phyloP scores from a whole-genome alignment of 2,113 vertebrate species.

The Melanocharis versteri region DNA sequence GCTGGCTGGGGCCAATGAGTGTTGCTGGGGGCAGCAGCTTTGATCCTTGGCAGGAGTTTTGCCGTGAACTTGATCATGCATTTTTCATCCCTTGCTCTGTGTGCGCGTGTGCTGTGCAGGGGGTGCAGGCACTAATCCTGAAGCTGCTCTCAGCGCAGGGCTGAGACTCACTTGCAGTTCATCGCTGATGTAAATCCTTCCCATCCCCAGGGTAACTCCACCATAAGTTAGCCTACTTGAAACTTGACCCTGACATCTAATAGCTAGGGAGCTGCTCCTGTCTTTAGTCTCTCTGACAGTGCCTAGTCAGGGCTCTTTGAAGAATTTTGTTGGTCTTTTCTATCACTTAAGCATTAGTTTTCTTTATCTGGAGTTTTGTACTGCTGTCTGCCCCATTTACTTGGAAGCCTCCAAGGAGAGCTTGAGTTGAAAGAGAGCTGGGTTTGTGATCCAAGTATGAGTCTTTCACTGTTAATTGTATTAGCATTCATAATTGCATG shows the following conservation, averaged over 20 bases:
- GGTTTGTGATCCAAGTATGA: background rate
- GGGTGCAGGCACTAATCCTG: background rate
- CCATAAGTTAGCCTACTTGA: background rate
- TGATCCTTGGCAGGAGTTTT: background rate
- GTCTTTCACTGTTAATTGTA: slow-evolving; percentile 15
- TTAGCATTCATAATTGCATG: background rate
- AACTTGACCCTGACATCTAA: background rate
- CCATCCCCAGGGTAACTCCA: background rate
- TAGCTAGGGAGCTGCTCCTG: background rate
- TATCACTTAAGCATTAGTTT: background rate
- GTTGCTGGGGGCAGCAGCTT: background rate
- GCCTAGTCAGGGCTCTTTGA: background rate
- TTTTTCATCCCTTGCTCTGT: slow-evolving; percentile 16
- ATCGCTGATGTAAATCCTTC: background rate
- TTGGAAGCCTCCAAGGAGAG: background rate
- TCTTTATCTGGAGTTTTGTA: slow-evolving; percentile 3
- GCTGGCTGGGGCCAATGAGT: background rate
- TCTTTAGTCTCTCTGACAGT: slow-evolving; percentile 19
- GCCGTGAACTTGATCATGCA: background rate
- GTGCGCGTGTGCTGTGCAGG: background rate
- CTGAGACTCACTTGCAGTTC: background rate
- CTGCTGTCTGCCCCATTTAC: slow-evolving; percentile 4
- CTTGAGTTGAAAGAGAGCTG: background rate
- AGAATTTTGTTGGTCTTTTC: background rate
- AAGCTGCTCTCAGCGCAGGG: background rate